Evolutionary conservation across 2,797 vertebrate species (phyloP).

Genomic region (Microctenopoma lineatum): DNA sequence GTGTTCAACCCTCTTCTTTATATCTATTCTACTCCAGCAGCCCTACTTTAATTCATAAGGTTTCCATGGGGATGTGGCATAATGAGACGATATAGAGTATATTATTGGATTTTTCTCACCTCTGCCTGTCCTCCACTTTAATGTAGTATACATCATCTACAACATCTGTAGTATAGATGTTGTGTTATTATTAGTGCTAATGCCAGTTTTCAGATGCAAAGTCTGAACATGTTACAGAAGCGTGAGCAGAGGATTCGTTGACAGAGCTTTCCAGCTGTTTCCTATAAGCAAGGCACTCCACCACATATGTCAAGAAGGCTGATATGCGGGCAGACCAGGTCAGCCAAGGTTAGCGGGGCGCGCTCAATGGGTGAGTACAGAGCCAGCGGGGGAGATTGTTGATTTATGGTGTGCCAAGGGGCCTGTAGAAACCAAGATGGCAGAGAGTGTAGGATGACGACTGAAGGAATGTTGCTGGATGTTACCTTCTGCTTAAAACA

Average conservation of each 20-base stretch:
- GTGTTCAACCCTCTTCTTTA: background rate
- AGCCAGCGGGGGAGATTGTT: background rate
- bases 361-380: conserved; percentile 18
- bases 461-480: conserved; percentile 23
- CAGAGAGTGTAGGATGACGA: conserved; percentile 20
- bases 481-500: conserved; percentile 19
- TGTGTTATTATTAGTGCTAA: conserved; percentile 24
- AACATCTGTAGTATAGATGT: conserved; percentile 14
- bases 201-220: conserved; percentile 17
- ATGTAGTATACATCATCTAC: conserved; percentile 7
- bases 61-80: conserved; percentile 19
- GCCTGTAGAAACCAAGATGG: conserved; percentile 41
- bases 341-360: conserved; percentile 35
- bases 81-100: conserved; percentile 9
- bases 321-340: conserved; percentile 35
- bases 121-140: conserved; percentile 20
- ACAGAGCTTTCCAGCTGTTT: conserved; percentile 26
- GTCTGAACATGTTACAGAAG: conserved; percentile 18
- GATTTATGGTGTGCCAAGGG: conserved; percentile 36
- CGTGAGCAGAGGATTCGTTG: background rate
- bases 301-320: conserved; percentile 30
- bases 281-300: conserved; percentile 34
- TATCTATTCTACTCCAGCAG: background rate
- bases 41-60: conserved; percentile 9
- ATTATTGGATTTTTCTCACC: conserved; percentile 28